Percentiles rank a stretch among this genome's conserved stretches.
Evolutionary conservation across 2,888 invertebrate species (phyloP).

Genomic region (Chirona hameri): DNA sequence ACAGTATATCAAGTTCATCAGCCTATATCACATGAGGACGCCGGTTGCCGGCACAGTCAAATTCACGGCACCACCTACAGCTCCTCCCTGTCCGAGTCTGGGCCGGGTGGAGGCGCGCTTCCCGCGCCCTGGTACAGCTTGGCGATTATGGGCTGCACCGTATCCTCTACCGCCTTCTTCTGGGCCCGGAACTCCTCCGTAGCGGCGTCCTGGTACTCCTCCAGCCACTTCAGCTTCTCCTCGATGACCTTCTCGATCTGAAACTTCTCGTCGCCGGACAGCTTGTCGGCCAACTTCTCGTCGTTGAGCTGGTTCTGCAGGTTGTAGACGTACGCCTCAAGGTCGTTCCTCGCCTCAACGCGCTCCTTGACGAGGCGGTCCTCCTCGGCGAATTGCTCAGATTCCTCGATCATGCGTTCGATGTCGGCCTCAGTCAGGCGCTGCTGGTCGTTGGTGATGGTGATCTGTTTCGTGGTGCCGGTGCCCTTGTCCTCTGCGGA

Average conservation of each 20-base stretch:
- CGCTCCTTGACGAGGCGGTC: conserved; percentile 95
- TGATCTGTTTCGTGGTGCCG: conserved; percentile 92
- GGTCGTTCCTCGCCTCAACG: conserved; percentile 93
- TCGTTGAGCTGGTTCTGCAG: conserved; percentile 96
- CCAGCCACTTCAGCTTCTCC: conserved; percentile 96
- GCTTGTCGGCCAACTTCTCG: conserved; percentile 91
- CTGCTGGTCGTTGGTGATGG: conserved; percentile 98
- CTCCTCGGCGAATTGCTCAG: conserved; percentile 97
- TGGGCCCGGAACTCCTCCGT: conserved; percentile 88
- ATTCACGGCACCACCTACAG: conserved; percentile 53
- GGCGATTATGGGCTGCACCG: conserved; percentile 95
- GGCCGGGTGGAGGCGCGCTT: conserved; percentile 62
- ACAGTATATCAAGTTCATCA: too few species aligned
- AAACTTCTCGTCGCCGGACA: conserved; percentile 81
- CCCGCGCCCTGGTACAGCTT: conserved; percentile 90
- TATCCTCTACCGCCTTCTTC: conserved; percentile 88
- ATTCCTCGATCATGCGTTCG: conserved; percentile 98
- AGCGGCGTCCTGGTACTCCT: conserved; percentile 89
- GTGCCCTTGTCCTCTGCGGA: conserved; percentile 99
- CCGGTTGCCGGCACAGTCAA: too few species aligned
- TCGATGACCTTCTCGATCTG: conserved; percentile 94
- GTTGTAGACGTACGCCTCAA: conserved; percentile 95
- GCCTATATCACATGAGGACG: too few species aligned
- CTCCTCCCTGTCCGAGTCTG: conserved; percentile 71
- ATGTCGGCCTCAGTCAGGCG: conserved; percentile 97